Conservation (phyloP, 2,113 vertebrate species). For the Callionymus lyra region DNA sequence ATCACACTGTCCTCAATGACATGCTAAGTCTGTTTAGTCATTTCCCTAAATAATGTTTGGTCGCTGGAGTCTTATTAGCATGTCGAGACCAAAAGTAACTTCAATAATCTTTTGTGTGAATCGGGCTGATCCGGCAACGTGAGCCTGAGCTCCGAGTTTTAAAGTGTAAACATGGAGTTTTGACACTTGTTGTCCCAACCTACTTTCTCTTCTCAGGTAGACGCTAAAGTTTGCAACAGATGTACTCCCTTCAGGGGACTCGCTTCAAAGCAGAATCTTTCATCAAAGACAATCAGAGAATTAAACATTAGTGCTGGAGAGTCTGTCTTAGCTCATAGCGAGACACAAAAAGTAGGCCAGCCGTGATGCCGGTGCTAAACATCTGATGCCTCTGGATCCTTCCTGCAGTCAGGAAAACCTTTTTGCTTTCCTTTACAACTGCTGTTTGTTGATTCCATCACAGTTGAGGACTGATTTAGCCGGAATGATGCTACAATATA, state of each 20-base stretch:
- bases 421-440: conserved; percentile 2
- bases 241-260: conserved; percentile 16
- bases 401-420: conserved; percentile 4
- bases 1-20: conserved; percentile 26
- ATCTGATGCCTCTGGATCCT: conserved; percentile 15
- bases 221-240: conserved; percentile 40
- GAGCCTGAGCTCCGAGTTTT: conserved; percentile 3
- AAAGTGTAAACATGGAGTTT: conserved; percentile 15
- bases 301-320: conserved; percentile 49
- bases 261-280: conserved; percentile 55
- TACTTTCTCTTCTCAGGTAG: conserved; percentile 33
- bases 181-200: conserved; percentile 31
- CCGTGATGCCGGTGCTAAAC: conserved; percentile 21
- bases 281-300: conserved; percentile 58
- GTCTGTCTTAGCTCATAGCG: conserved; percentile 29
- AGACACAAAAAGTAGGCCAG: conserved; percentile 43
- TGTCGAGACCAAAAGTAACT: conserved; percentile 1
- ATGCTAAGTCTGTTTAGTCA: conserved; percentile 36
- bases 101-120: conserved; percentile 12
- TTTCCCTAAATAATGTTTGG: conserved; percentile 38
- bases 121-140: too few species aligned
- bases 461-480: too few species aligned
- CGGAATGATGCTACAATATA: too few species aligned
- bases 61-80: conserved; percentile 25
- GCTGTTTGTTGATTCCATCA: conserved; percentile 8